Evolutionary conservation across 1,140 invertebrate genomes (phyloP).

Genomic region (Pissodes strobi): DNA sequence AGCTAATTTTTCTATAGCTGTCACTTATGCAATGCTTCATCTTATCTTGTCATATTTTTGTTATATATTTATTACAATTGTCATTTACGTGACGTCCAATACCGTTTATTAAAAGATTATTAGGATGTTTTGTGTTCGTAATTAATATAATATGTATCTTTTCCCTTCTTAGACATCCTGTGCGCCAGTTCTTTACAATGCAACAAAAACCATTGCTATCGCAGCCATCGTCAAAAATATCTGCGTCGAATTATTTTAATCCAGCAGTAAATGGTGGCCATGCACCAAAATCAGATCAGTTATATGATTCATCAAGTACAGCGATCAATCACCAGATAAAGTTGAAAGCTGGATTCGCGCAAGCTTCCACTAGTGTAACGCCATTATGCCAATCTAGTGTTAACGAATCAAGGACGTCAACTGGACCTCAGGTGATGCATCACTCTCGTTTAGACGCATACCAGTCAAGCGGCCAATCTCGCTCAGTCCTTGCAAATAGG

Average conservation of each 20-base stretch:
- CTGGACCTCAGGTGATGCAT: constrained; percentile 8
- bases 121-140: too few species aligned
- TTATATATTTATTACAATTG: too few species aligned
- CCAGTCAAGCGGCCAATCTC: constrained; percentile 2
- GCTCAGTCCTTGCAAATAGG: neutral
- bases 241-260: neutral
- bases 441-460: constrained; percentile 33
- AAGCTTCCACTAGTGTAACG: too few species aligned
- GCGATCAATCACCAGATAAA: too few species aligned
- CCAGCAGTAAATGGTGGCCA: constrained; percentile 1
- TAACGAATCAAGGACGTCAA: neutral
- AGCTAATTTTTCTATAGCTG: too few species aligned
- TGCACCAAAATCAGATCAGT: neutral
- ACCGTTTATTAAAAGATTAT: too few species aligned
- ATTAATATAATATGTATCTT: neutral
- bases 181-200: constrained; percentile 10
- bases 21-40: too few species aligned
- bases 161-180: constrained; percentile 4
- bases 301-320: too few species aligned
- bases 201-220: constrained; percentile 6
- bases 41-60: too few species aligned
- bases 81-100: too few species aligned
- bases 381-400: neutral
- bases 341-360: too few species aligned
- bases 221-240: neutral